Base-by-base conservation (phyloP, 2,113 vertebrate species). In the Romanogobio albipinnatus region DNA sequence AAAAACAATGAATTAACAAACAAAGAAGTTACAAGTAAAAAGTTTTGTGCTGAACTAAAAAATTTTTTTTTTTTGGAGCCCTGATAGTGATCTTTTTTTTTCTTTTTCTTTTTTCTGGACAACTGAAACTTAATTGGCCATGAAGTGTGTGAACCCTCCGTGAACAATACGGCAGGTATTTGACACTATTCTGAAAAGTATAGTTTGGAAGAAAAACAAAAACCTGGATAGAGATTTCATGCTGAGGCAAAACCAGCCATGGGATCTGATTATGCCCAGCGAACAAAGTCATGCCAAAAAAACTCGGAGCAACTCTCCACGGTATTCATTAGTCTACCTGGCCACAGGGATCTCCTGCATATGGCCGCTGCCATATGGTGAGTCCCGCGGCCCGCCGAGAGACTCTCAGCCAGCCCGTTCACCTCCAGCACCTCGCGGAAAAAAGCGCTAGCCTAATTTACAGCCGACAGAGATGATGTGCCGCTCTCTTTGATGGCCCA, bases 241-340 rank as follows among this genome's bases (percentile, higher is more conserved):
- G 33, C 74, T 76, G 26, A 24, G 1, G 26, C 58, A 47, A 24
- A 66, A 36, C 71, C 86, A 88, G 88, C 83, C 88, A 86, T 85
- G 88, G 85, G 87, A 90, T 83, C 88, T 85, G 68, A 88, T 82
- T 62, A 26, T 86, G 84, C 92, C 90, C 90, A 87, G 17, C 49
- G 85, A 91, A 84, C 62, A 84, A 76, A 86, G 78, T 84, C 61
- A 87, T 92, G 91, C 90, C 91, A 92, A 88, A 86, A 88, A 85
- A 83, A 90, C 76, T 89, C 82, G 86, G 89, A 92, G 89, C 89
- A 89, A 90, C 81, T 94, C 93, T 92, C 92, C 81, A 81, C 86
- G 87, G 92, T 88, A 89, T 94, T 93, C 91, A 94, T 94, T 93
- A 93, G 92, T 91, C 88, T 93, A 93, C 92, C 93, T 94, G 92